phyloP scores from a whole-genome alignment of 2,888 invertebrate species.

The Brachyptera risi region DNA sequence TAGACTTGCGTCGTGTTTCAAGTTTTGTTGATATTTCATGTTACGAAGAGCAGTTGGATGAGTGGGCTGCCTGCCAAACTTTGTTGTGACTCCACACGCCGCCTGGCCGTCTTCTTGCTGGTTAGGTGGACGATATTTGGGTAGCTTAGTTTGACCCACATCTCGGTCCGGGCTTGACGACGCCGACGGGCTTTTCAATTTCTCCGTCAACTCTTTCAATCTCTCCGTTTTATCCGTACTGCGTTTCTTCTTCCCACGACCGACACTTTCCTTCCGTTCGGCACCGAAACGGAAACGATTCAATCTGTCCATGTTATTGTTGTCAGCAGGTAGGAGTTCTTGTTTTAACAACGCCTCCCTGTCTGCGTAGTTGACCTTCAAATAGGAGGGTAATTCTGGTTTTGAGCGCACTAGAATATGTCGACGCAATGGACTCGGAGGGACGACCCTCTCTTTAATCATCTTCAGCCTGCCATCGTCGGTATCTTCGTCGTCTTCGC shows the following conservation, averaged over 20 bases:
- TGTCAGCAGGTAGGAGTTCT: slow-evolving; percentile 27
- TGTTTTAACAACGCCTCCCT: slow-evolving; percentile 21
- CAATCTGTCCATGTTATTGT: slow-evolving; percentile 64
- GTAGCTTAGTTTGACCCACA: slow-evolving; percentile 7
- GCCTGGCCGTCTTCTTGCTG: background rate
- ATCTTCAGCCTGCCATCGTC: slow-evolving; percentile 48
- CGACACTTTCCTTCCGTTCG: slow-evolving; percentile 45
- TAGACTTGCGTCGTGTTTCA: background rate
- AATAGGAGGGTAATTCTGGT: slow-evolving; percentile 33
- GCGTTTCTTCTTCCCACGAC: slow-evolving; percentile 34
- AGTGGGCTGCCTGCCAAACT: slow-evolving; percentile 9
- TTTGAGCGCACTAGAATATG: slow-evolving; percentile 45
- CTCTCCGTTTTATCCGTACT: slow-evolving; percentile 65
- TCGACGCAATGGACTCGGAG: slow-evolving; percentile 45
- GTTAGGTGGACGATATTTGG: background rate
- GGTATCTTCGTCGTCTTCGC: slow-evolving; percentile 43
- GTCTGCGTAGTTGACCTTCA: slow-evolving; percentile 28
- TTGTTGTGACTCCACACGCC: background rate
- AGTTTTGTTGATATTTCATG: slow-evolving; percentile 11
- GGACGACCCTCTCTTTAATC: slow-evolving; percentile 41
- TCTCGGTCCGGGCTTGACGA: slow-evolving; percentile 14
- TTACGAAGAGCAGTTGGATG: background rate
- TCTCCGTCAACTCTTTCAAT: slow-evolving; percentile 71
- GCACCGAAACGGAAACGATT: slow-evolving; percentile 72
- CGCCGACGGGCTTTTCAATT: slow-evolving; percentile 59